Evolutionary conservation across 2,888 invertebrate species (phyloP), one percentile per base, ranked within the genome.

Genomic region (Brachynemurus nebulosus): DNA sequence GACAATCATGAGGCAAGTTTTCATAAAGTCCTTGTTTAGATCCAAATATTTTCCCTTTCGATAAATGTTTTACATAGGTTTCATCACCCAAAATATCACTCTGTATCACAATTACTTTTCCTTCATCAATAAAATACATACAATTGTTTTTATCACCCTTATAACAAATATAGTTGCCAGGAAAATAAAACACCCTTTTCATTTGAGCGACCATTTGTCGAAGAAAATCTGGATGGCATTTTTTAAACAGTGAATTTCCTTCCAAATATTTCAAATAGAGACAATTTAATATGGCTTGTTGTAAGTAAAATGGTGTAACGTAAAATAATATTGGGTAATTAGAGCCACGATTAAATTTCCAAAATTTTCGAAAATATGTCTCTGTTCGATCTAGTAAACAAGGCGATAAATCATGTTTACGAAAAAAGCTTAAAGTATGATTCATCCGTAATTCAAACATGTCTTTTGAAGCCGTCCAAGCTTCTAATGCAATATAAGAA

Each of bases 61-160:
- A 18, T 18, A 51, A 45, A 5, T 23, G 45, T 7, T 46, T 40
- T n/a, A 52, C 47, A 39, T 50, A 48, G 19, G 40, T 47, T 35
- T 53, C 53, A 2, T 20, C 37, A 18, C 49, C 48, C 16, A 53
- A 12, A 7, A 45, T 50, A 23, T 55, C 54, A 44, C 54, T 48
- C 11, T 48, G 39, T 11, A 55, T 42, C 6, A 47, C 52, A 11
- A 49, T 46, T 1, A 57, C 48, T 39, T 49, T 47, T 1, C 58
- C 58, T 21, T 46, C 45, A 39, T 58, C 53, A 4, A 58, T 48
- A 36, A 58, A 58, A 37, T 57, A 58, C 55, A 58, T 57, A 20
- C 48, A 48, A 9, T 48, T 46, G 33, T 57, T 54, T 7, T 53
- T 51, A 33, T 57, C 55, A 2, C 53, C 54, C 8, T 47, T 34